Evolutionary conservation across 2,113 vertebrate genomes (phyloP).

Genomic region (Lagopus leucura): DNA sequence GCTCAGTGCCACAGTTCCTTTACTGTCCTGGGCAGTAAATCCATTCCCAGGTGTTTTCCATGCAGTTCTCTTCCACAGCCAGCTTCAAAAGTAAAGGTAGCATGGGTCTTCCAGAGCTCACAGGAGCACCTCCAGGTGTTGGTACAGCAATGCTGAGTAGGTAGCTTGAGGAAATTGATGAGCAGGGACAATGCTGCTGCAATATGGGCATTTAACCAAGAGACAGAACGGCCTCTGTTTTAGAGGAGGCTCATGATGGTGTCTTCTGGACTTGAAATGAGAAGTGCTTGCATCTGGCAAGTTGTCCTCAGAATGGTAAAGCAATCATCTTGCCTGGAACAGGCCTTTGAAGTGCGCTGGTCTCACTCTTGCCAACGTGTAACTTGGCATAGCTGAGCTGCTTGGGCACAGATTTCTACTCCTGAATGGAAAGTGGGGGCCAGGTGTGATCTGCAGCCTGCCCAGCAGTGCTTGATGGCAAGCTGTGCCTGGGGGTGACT

Average conservation of each 20-base stretch:
- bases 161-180: neutral
- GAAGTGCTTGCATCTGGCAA: neutral
- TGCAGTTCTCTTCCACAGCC: neutral
- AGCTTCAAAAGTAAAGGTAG: neutral
- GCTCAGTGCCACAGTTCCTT: neutral
- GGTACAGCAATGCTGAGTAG: neutral
- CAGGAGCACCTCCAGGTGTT: too few species aligned
- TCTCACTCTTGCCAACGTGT: conserved; percentile 19
- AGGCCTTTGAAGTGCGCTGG: conserved; percentile 18
- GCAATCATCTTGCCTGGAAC: neutral
- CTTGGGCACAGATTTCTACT: neutral
- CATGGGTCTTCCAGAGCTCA: too few species aligned
- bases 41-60: neutral
- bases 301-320: neutral
- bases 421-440: neutral
- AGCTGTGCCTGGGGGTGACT: neutral
- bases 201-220: neutral
- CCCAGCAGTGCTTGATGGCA: neutral
- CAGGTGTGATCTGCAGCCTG: neutral
- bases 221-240: neutral
- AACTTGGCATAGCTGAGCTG: neutral
- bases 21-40: neutral
- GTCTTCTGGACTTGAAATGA: conserved; percentile 4
- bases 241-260: neutral
- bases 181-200: neutral